Percentiles rank a stretch among this genome's conserved stretches.
Conservation (phyloP, 2,113 vertebrate species). For the Origma solitaria region DNA sequence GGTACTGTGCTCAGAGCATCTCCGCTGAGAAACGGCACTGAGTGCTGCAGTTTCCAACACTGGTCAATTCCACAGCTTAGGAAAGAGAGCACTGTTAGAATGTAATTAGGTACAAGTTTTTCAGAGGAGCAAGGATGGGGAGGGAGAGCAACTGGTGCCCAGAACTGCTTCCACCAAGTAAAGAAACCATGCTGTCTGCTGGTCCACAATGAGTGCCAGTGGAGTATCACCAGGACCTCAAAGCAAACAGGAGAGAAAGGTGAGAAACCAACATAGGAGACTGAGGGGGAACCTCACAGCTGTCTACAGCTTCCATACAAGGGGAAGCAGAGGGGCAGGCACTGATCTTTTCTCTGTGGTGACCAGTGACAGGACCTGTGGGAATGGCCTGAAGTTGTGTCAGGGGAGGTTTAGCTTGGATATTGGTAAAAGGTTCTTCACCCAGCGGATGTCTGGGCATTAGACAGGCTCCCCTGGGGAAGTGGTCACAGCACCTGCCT, state of each 20-base stretch:
- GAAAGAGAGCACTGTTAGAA: rapidly evolving
- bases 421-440: background rate
- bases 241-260: background rate
- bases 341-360: background rate
- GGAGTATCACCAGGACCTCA: background rate
- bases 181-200: background rate
- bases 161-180: background rate
- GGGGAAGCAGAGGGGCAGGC: background rate
- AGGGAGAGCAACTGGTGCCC: rapidly evolving
- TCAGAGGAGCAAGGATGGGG: background rate
- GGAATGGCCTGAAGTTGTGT: background rate
- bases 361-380: background rate
- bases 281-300: background rate
- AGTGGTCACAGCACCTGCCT: background rate
- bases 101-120: rapidly evolving
- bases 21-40: rapidly evolving
- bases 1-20: background rate
- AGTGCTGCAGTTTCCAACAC: background rate
- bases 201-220: rapidly evolving
- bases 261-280: background rate
- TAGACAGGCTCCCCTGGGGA: background rate
- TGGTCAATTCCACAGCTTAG: background rate
- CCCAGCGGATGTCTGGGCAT: rapidly evolving
- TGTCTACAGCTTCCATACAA: background rate
- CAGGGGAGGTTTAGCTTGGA: background rate